Conservation (phyloP, 1,140 invertebrate genomes). For the Drosophila nigrodunni region DNA sequence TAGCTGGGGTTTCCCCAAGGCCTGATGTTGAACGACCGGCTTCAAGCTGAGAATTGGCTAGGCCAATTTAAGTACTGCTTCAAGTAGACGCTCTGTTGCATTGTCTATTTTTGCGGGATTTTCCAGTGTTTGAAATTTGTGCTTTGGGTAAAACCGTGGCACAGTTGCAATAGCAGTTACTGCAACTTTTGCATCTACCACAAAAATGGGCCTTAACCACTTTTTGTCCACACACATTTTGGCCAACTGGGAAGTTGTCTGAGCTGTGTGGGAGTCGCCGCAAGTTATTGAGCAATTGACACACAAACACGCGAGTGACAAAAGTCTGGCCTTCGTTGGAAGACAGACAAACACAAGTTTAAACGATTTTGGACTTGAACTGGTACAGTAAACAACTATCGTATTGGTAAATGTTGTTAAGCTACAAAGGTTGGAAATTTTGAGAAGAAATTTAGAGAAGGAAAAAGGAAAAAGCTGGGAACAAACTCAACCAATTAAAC, state of each 20-base stretch:
- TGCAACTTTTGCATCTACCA: constrained; percentile 19
- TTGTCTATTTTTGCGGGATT: constrained; percentile 57
- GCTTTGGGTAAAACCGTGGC: constrained; percentile 63
- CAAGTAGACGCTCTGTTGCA: constrained; percentile 34
- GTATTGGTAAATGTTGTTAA: too few relatives aligned
- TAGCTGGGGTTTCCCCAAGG: constrained; percentile 75
- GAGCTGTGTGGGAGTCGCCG: constrained; percentile 30
- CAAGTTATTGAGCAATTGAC: constrained; percentile 65
- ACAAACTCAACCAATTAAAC: too few relatives aligned
- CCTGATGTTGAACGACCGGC: constrained; percentile 50
- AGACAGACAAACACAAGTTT: constrained; percentile 22
- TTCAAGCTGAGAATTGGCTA: constrained; percentile 64
- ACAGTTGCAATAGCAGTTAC: constrained; percentile 41
- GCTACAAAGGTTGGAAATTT: too few relatives aligned
- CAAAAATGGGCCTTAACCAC: neutral
- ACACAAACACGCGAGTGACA: constrained; percentile 50
- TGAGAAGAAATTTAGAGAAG: too few relatives aligned
- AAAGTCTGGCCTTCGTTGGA: constrained; percentile 49
- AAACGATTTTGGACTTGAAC: constrained; percentile 49
- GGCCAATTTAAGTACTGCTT: constrained; percentile 23
- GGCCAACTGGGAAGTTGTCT: neutral
- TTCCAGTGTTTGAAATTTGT: constrained; percentile 33
- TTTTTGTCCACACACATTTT: constrained; percentile 6
- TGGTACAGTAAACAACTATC: neutral
- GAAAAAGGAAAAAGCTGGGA: too few relatives aligned